Evolutionary conservation across 2,888 invertebrate species (phyloP), one percentile per base, ranked within the genome.

Genomic region (Mimumesa dahlbomi): DNA sequence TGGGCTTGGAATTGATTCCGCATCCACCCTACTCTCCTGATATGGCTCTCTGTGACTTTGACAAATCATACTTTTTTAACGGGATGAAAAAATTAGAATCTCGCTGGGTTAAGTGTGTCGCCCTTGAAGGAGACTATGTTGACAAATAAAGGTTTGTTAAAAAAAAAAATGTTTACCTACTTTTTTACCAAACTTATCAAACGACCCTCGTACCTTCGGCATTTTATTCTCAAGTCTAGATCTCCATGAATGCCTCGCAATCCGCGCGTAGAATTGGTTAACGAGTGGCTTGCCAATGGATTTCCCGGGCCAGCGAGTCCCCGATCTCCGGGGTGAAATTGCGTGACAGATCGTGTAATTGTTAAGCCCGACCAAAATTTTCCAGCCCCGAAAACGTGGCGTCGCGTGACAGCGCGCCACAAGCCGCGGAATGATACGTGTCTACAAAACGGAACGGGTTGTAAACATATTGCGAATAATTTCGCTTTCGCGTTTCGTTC

Each of bases 281-380:
- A 77, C 76, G 78, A 77, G 52, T 48, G 53, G 62, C 45, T 67
- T 58, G 67, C 63, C 68, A 59, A 66, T 77, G 58, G 59, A 77
- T 70, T 79, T 80, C 48, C 52, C 73, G 52, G 34, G 21, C 57
- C 52, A 49, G 31, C 62, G 57, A 45, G 46, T 46, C 19, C 40
- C 19, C 52, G 52, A 61, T 66, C 71, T 53, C 61, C 38, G n/a
- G 58, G 43, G 38, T 52, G 62, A 45, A 71, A 63, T 79, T 66
- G 75, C 48, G 68, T 75, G 66, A 80, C 70, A 65, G 69, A 69
- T 80, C 64, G 68, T 68, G 63, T 73, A 80, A 80, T 79, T 77
- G 77, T 77, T 75, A 77, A 70, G 68, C 54, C 40, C 13, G 46
- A 34, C 42, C 50, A 48, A 72, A 79, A 79, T 69, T 74, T 79